Percentiles rank a stretch among this genome's conserved stretches.
phyloP scores from a whole-genome alignment of 2,797 vertebrate genomes.

The Halcyon leucocephala region DNA sequence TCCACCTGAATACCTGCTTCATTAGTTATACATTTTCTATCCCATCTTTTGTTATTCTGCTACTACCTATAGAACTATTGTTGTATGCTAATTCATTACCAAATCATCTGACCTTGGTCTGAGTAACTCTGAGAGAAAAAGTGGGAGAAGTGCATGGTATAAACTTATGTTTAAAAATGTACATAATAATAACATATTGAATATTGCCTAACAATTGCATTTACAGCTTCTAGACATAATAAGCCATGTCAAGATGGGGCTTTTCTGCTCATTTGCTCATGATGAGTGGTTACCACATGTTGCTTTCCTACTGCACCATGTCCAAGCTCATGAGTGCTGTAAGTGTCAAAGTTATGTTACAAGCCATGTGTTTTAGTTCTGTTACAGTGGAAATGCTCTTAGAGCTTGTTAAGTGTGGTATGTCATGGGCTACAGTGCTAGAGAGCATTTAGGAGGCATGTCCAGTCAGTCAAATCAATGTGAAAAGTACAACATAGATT shows the following conservation, averaged over 20 bases:
- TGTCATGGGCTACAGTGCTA: constrained; percentile 78
- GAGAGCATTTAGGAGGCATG: constrained; percentile 74
- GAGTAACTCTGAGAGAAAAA: constrained; percentile 3
- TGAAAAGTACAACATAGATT: constrained; percentile 63
- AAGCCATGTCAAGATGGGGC: constrained; percentile 56
- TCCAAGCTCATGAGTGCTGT: constrained; percentile 81
- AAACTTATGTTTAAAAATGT: neutral
- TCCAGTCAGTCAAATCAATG: constrained; percentile 58
- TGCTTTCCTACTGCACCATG: constrained; percentile 80
- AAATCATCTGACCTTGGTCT: neutral
- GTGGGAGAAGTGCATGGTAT: neutral
- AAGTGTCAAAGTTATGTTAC: constrained; percentile 76
- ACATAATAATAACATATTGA: neutral
- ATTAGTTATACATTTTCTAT: neutral
- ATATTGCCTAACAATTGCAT: constrained; percentile 41
- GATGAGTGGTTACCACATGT: constrained; percentile 83
- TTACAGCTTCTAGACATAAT: constrained; percentile 51
- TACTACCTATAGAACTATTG: neutral
- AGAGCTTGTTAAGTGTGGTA: constrained; percentile 88
- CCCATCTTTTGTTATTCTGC: neutral
- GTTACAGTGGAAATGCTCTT: constrained; percentile 87
- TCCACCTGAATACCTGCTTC: neutral
- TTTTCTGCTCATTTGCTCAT: constrained; percentile 71
- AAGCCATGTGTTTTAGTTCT: constrained; percentile 89
- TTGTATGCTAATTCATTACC: neutral